Conservation (phyloP, 2,113 vertebrate genomes). For the Eupsittula cactorum region DNA sequence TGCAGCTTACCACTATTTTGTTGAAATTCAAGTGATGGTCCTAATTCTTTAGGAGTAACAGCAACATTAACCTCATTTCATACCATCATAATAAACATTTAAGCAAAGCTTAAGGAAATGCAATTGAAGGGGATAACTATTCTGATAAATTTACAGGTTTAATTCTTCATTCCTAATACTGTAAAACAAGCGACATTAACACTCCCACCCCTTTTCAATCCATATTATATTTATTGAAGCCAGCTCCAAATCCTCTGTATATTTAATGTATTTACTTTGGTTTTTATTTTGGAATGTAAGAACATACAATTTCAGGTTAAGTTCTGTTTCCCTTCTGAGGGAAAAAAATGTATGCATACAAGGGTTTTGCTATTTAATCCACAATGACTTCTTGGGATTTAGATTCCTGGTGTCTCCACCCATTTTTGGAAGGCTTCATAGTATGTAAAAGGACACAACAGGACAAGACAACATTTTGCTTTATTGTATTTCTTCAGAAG, state of each 20-base stretch:
- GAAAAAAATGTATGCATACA: neutral
- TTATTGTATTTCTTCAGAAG: neutral
- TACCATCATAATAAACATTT: neutral
- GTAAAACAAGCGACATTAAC: neutral
- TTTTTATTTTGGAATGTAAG: neutral
- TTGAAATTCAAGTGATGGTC: neutral
- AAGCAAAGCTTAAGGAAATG: neutral
- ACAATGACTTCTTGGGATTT: neutral
- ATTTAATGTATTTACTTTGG: neutral
- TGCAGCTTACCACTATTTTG: neutral
- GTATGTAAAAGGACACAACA: neutral
- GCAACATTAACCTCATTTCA: neutral
- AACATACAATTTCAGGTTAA: neutral
- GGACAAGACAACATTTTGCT: neutral
- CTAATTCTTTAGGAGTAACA: neutral
- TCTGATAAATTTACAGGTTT: neutral
- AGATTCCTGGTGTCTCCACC: neutral
- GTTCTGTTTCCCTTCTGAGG: neutral
- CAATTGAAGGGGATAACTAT: neutral
- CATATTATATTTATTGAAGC: neutral
- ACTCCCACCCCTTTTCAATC: neutral
- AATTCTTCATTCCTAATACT: neutral
- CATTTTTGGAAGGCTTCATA: neutral
- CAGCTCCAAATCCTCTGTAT: neutral
- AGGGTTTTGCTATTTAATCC: neutral